These are phyloP conservation scores for Dunckerocampus dactyliophorus DNA, from an alignment of 2,113 vertebrate genomes.

Conservation along the genomic window DNA sequence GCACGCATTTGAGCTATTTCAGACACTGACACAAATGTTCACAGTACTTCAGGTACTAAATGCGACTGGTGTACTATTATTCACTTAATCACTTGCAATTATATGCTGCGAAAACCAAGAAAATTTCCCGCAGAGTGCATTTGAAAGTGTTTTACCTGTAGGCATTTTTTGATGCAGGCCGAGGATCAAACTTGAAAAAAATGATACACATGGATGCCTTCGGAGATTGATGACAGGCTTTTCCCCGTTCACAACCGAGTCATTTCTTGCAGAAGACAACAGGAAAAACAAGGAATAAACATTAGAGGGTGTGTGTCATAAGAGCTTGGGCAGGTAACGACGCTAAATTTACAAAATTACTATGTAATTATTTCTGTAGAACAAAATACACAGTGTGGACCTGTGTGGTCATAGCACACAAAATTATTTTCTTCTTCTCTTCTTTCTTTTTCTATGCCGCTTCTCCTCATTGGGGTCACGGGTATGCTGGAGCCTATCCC, in stretches of 20 bases:
- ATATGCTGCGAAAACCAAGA: background rate
- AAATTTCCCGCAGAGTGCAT: no score
- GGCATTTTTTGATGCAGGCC: constrained; percentile 91
- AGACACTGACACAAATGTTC: background rate
- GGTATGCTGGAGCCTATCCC: no score
- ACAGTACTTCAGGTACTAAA: background rate
- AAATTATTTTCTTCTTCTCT: no score
- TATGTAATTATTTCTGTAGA: no score
- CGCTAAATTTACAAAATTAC: no score
- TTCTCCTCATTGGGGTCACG: no score
- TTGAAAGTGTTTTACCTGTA: constrained; percentile 81
- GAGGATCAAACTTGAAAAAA: constrained; percentile 96
- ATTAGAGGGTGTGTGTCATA: background rate
- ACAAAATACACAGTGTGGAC: no score
- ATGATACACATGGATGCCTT: constrained; percentile 91
- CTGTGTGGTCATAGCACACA: no score
- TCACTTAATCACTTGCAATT: background rate
- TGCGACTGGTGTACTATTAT: background rate
- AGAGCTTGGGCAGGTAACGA: no score
- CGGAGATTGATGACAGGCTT: constrained; percentile 23
- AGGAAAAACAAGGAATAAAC: background rate
- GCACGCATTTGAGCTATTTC: constrained; percentile 10
- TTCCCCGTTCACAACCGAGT: constrained; percentile 52
- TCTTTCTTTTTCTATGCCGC: no score
- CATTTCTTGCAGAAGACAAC: constrained; percentile 58